Evolutionary conservation across 2,888 invertebrate genomes (phyloP).

Genomic region (Eupithecia inturbata): DNA sequence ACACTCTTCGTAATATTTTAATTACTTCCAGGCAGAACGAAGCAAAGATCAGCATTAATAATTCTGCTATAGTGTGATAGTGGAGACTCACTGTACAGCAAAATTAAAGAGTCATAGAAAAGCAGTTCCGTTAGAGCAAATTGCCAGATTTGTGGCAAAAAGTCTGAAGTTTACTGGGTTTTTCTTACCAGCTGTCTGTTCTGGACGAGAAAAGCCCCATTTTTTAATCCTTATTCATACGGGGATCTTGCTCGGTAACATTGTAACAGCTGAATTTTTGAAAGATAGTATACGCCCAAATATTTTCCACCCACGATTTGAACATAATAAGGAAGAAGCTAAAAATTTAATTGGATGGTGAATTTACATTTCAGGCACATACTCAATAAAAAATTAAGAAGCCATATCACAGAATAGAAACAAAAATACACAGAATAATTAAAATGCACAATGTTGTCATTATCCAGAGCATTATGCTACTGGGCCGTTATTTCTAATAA

Average conservation of each 20-base stretch:
- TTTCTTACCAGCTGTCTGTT: slow-evolving; percentile 5
- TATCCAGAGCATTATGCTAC: not conserved
- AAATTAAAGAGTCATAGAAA: not conserved
- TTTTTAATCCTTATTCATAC: slow-evolving; percentile 20
- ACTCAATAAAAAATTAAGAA: too few species aligned
- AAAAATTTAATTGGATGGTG: not conserved
- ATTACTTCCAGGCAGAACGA: not conserved
- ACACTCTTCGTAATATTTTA: not conserved
- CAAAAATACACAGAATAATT: too few species aligned
- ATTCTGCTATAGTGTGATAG: too few species aligned
- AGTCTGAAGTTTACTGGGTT: not conserved
- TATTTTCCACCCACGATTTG: not conserved
- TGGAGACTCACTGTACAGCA: not conserved
- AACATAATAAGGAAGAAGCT: not conserved
- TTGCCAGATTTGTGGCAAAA: not conserved
- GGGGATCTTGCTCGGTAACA: slow-evolving; percentile 14
- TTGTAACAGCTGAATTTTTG: not conserved
- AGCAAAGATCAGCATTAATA: not conserved
- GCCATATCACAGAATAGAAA: too few species aligned
- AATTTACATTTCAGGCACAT: not conserved
- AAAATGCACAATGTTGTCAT: not conserved
- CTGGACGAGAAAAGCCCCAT: slow-evolving; percentile 19
- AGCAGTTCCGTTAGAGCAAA: not conserved
- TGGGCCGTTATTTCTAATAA: not conserved
- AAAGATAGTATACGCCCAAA: not conserved